A percentile compares a stretch with the other conserved stretches of the same genome.
Evolutionary conservation across 2,113 vertebrate genomes (phyloP).

Genomic region (Periophthalmodon schlosseri): DNA sequence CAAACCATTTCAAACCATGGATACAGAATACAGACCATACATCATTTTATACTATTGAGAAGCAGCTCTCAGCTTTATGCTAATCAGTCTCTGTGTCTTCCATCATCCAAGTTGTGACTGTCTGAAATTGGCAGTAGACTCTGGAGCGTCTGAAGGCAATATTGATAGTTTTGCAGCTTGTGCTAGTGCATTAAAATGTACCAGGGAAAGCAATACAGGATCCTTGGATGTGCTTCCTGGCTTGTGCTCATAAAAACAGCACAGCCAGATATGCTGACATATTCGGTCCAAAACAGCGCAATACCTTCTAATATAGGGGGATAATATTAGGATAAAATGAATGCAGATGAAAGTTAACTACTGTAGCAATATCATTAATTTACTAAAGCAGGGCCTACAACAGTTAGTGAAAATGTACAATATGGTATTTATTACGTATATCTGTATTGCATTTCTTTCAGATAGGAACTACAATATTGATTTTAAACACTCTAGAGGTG

Average conservation of each 20-base stretch:
- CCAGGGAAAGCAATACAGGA: not conserved
- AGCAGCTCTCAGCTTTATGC: not conserved
- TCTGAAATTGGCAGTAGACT: not conserved
- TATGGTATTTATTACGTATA: too few relatives aligned
- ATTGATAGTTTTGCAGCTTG: conserved; percentile 3
- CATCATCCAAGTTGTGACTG: not conserved
- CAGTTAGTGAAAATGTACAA: too few relatives aligned
- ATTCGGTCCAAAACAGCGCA: not conserved
- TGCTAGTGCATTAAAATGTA: conserved; percentile 6
- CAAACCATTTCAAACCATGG: not conserved
- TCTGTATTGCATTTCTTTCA: too few relatives aligned
- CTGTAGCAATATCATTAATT: not conserved
- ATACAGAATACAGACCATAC: not conserved
- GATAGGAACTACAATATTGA: too few relatives aligned
- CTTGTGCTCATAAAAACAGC: not conserved
- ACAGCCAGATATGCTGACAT: not conserved
- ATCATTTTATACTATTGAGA: not conserved
- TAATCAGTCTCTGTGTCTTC: not conserved
- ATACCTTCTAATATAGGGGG: not conserved
- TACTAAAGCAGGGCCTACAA: too few relatives aligned
- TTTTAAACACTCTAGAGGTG: too few relatives aligned
- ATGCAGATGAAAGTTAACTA: not conserved
- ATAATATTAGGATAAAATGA: not conserved
- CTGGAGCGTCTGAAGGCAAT: not conserved
- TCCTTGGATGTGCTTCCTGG: not conserved